These are phyloP conservation scores for Nothura maculosa DNA, from an alignment of 2,797 vertebrate genomes.

Conservation along the genomic window DNA sequence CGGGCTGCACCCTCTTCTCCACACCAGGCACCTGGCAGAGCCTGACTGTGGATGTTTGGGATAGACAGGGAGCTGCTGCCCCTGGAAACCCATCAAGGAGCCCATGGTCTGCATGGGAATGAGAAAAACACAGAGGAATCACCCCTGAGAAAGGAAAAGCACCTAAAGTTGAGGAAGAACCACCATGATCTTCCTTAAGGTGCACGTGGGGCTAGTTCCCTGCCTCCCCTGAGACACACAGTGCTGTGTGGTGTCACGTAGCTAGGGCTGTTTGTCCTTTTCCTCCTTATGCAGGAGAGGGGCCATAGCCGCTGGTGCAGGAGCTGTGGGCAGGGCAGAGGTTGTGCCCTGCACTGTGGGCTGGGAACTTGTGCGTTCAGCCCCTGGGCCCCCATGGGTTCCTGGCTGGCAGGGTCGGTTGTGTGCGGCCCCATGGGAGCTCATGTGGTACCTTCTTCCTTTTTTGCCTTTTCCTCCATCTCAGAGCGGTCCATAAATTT, in stretches of 20 bases:
- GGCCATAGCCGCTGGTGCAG: neutral
- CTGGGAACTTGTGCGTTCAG: neutral
- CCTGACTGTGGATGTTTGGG: accelerated
- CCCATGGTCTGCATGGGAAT: neutral
- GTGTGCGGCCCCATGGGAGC: too few relatives aligned
- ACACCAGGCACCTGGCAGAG: neutral
- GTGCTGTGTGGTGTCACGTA: neutral
- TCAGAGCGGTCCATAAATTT: constrained; percentile 54
- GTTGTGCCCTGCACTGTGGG: neutral
- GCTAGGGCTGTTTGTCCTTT: neutral
- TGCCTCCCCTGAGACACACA: neutral
- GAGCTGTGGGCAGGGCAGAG: neutral
- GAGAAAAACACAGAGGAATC: neutral
- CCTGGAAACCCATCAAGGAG: neutral
- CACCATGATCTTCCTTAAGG: neutral
- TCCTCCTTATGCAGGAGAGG: neutral
- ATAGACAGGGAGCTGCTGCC: neutral
- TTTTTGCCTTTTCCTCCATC: constrained; percentile 60
- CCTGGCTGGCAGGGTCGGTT: accelerated
- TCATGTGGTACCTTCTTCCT: constrained; percentile 64
- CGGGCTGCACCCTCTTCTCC: neutral
- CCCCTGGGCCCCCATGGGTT: accelerated
- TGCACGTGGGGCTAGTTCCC: neutral
- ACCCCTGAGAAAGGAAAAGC: accelerated
- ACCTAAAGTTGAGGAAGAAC: neutral